A percentile compares a stretch with the other conserved stretches of the same genome.
Evolutionary conservation across 2,888 invertebrate genomes (phyloP).

Genomic region (Eupithecia dodoneata): DNA sequence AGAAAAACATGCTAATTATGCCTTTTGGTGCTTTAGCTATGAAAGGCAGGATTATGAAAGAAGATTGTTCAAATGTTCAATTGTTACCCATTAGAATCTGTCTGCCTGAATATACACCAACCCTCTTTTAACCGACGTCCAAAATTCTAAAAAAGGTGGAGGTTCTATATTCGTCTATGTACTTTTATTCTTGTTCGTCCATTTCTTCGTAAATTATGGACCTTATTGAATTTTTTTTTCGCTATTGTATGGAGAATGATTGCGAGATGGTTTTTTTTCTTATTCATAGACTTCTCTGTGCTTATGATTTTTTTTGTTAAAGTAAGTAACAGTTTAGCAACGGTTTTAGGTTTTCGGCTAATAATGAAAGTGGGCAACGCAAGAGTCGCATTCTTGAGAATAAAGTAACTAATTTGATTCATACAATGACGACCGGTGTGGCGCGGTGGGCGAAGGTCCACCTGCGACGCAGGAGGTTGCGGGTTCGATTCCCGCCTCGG

Average conservation of each 20-base stretch:
- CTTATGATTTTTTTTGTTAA: not conserved
- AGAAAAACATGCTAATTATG: conserved; percentile 7
- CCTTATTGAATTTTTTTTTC: too few relatives aligned
- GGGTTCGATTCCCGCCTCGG: too few relatives aligned
- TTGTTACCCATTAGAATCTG: not conserved
- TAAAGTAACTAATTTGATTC: too few relatives aligned
- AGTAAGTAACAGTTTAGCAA: not conserved
- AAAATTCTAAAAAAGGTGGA: too few relatives aligned
- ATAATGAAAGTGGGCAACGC: not conserved
- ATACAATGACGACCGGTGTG: too few relatives aligned
- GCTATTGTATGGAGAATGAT: too few relatives aligned
- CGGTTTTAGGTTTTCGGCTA: not conserved
- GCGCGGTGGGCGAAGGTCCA: too few relatives aligned
- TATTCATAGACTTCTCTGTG: not conserved
- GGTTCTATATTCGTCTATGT: too few relatives aligned
- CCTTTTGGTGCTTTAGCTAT: conserved; percentile 3
- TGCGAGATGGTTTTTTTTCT: not conserved
- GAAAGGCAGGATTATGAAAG: not conserved
- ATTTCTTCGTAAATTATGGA: too few relatives aligned
- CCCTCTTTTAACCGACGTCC: not conserved
- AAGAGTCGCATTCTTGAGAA: too few relatives aligned
- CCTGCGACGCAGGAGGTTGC: too few relatives aligned
- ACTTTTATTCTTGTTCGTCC: too few relatives aligned
- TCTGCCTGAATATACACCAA: not conserved
- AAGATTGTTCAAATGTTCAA: not conserved